Evolutionary conservation across 2,888 invertebrate genomes (phyloP).

Genomic region (Eudemis profundana): DNA sequence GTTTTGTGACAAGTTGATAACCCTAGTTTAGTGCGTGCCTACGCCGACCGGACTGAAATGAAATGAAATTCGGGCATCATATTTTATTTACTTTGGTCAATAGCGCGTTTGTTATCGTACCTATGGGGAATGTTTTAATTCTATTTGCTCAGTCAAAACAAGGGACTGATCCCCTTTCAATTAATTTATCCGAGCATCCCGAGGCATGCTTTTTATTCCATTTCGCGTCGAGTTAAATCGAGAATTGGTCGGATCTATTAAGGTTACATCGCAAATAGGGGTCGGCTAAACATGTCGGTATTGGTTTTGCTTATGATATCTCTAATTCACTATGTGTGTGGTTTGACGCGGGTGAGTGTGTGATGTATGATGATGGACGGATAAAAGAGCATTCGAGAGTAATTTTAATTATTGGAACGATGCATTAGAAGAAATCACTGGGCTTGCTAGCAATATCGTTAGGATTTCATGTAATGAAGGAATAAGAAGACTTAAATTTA

Average conservation of each 20-base stretch:
- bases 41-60: slow-evolving; percentile 47
- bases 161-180: slow-evolving; percentile 75
- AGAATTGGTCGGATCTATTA: slow-evolving; percentile 50
- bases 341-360: not conserved
- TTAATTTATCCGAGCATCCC: slow-evolving; percentile 68
- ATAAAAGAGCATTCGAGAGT: not conserved
- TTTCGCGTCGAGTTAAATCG: slow-evolving; percentile 62
- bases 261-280: slow-evolving; percentile 49
- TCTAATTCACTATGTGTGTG: slow-evolving; percentile 7
- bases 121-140: slow-evolving; percentile 73
- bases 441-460: too few relatives aligned
- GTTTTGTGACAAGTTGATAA: slow-evolving; percentile 6
- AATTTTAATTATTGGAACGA: not conserved
- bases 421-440: not conserved
- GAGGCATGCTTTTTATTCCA: slow-evolving; percentile 62
- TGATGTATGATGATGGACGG: not conserved
- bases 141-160: slow-evolving; percentile 79
- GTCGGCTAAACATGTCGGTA: slow-evolving; percentile 26
- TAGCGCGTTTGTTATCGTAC: slow-evolving; percentile 70
- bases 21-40: slow-evolving; percentile 17
- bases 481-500: too few relatives aligned
- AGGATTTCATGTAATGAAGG: too few relatives aligned
- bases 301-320: slow-evolving; percentile 26
- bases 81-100: slow-evolving; percentile 67
- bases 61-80: slow-evolving; percentile 46